Evolutionary conservation across 2,113 vertebrate genomes (phyloP).

Genomic region (Ascaphus truei): DNA sequence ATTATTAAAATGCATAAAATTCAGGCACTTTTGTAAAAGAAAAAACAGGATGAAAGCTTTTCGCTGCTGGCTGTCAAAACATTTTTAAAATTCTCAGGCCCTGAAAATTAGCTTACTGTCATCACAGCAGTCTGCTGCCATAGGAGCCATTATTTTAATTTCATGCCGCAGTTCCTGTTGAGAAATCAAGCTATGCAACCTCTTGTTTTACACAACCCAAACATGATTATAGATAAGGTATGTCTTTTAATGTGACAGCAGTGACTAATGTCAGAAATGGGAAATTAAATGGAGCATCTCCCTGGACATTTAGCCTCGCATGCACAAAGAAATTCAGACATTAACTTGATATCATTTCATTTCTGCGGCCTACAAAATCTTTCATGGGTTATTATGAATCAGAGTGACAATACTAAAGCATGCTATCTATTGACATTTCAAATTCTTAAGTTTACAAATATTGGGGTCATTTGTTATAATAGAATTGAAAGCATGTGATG

Average conservation of each 20-base stretch:
- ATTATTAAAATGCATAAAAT: constrained; percentile 46
- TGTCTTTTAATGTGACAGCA: constrained; percentile 34
- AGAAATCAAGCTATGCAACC: constrained; percentile 43
- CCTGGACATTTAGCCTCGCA: constrained; percentile 13
- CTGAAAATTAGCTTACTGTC: constrained; percentile 59
- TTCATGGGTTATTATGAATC: background rate
- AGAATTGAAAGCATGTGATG: no score
- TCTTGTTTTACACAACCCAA: constrained; percentile 53
- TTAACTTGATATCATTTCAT: background rate
- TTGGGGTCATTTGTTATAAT: no score
- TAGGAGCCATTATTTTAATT: constrained; percentile 59
- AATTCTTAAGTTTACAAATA: no score
- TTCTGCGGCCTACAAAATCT: background rate
- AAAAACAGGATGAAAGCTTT: constrained; percentile 58
- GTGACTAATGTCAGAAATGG: constrained; percentile 23
- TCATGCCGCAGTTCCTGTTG: constrained; percentile 44
- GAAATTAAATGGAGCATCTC: constrained; percentile 34
- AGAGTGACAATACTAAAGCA: no score
- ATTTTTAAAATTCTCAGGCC: constrained; percentile 54
- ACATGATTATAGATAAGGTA: constrained; percentile 37
- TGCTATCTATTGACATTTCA: no score
- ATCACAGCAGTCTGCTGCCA: constrained; percentile 52
- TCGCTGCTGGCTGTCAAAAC: constrained; percentile 61
- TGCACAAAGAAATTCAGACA: constrained; percentile 9
- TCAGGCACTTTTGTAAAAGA: constrained; percentile 38